These are phyloP conservation scores for Poecile montanus DNA, from an alignment of 2,797 vertebrate species.

Conservation along the genomic window DNA sequence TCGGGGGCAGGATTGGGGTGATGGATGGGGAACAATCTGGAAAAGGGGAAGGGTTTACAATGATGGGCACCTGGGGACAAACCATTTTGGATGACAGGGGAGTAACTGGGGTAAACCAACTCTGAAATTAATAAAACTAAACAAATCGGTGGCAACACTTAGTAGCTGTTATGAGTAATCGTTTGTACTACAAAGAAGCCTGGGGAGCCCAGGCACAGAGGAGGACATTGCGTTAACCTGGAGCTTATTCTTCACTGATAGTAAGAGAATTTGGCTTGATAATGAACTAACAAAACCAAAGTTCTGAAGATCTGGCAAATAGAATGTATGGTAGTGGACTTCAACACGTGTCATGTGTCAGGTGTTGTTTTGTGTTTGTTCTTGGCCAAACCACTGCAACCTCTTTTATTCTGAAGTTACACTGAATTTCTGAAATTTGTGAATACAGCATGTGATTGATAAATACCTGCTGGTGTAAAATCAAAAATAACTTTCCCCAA, in stretches of 20 bases:
- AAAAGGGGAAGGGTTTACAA: too few species aligned
- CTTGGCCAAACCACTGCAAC: not conserved
- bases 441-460: not conserved
- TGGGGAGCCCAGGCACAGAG: not conserved
- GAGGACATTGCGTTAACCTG: not conserved
- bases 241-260: not conserved
- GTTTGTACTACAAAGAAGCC: not conserved
- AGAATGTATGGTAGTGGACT: not conserved
- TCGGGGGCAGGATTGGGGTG: too few species aligned
- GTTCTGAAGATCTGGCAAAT: not conserved
- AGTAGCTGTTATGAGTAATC: not conserved
- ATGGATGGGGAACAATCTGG: too few species aligned
- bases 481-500: not conserved
- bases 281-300: not conserved
- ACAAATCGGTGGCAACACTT: too few species aligned
- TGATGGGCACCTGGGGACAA: too few species aligned
- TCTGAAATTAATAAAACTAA: too few species aligned
- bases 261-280: not conserved
- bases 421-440: not conserved
- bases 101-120: too few species aligned
- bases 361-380: not conserved
- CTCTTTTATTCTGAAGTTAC: not conserved
- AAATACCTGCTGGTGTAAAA: not conserved
- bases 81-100: too few species aligned
- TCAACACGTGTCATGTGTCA: accelerated